Conservation (phyloP, 2,797 vertebrate species). For the Manis pentadactyla region DNA sequence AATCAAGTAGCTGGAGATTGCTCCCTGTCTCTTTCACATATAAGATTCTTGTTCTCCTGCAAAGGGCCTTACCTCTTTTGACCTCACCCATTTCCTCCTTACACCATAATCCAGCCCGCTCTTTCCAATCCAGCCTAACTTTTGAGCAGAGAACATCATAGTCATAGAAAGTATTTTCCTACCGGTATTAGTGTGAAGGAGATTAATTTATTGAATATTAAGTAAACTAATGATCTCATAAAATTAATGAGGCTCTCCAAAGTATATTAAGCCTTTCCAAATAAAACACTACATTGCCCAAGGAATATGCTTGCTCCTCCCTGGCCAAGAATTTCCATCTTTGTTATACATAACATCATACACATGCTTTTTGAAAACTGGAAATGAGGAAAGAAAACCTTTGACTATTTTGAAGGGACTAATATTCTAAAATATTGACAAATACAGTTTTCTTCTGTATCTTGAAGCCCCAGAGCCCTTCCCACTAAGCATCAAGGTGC, state of each 20-base stretch:
- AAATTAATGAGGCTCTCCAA: constrained; percentile 68
- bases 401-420: constrained; percentile 19
- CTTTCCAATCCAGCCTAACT: neutral
- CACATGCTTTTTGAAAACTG: constrained; percentile 2
- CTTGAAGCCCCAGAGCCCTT: neutral
- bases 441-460: neutral
- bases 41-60: neutral
- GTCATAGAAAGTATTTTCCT: constrained; percentile 36
- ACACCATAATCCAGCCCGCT: neutral
- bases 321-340: neutral
- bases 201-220: constrained; percentile 67
- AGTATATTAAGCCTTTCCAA: constrained; percentile 57
- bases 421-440: neutral
- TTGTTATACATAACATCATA: neutral
- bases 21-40: neutral
- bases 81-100: neutral
- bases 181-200: constrained; percentile 23
- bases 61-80: neutral
- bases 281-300: constrained; percentile 58
- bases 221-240: constrained; percentile 64
- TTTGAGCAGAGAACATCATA: neutral
- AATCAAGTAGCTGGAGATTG: neutral
- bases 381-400: constrained; percentile 13
- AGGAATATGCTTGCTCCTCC: constrained; percentile 1
- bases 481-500: neutral